phyloP scores from a whole-genome alignment of 2,113 vertebrate genomes.

The Hiodon tergisus region DNA sequence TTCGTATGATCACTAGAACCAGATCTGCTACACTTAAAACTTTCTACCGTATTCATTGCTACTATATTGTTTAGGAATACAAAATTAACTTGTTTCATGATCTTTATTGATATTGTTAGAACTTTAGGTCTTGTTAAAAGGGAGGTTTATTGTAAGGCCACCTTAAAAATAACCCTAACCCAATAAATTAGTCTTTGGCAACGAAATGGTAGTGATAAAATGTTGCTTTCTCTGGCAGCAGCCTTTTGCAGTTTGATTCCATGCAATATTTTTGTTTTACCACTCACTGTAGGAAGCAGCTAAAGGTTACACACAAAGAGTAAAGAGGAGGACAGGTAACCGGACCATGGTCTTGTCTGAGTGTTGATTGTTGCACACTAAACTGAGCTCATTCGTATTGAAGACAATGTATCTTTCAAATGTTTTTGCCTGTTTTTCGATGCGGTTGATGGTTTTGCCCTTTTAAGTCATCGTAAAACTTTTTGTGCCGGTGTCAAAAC shows the following conservation, averaged over 20 bases:
- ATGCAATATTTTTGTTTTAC: conserved; percentile 43
- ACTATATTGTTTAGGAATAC: no score
- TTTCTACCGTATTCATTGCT: no score
- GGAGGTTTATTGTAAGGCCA: background rate
- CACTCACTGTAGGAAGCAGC: conserved; percentile 58
- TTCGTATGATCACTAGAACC: no score
- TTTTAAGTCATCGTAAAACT: background rate
- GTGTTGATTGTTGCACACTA: conserved; percentile 31
- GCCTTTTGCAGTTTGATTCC: background rate
- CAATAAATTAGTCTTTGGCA: background rate
- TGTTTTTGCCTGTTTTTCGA: background rate
- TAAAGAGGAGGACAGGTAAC: conserved; percentile 66
- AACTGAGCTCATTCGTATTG: background rate
- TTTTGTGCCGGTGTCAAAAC: background rate
- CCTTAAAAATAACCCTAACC: background rate
- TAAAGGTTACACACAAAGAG: conserved; percentile 58
- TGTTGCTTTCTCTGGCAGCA: background rate
- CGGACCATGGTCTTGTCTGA: conserved; percentile 36
- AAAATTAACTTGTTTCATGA: background rate
- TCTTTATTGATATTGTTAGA: background rate
- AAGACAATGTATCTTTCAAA: background rate
- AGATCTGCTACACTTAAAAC: no score
- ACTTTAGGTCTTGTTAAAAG: background rate
- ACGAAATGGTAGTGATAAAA: background rate
- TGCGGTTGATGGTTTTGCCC: background rate